These are phyloP conservation scores for Heteromormyrus szaboi DNA, from an alignment of 2,797 vertebrate genomes.

Conservation along the genomic window DNA sequence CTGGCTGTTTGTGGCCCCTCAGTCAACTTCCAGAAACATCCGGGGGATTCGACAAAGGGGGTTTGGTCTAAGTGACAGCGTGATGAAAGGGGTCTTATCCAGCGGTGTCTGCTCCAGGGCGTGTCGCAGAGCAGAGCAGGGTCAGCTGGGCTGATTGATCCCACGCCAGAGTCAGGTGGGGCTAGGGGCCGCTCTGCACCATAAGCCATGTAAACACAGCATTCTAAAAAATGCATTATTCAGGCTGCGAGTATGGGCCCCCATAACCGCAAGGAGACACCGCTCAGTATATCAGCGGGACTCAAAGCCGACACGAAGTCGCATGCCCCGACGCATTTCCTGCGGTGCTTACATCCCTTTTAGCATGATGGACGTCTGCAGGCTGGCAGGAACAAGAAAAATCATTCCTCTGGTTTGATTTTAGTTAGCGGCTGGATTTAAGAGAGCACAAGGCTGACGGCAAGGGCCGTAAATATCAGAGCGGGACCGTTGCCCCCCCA, in stretches of 20 bases:
- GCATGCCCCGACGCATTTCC: neutral
- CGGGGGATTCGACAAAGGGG: neutral
- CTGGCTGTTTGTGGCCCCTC: neutral
- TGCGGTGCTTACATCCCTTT: neutral
- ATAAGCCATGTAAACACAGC: neutral
- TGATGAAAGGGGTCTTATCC: neutral
- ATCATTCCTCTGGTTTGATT: neutral
- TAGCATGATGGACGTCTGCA: neutral
- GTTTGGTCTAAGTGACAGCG: neutral
- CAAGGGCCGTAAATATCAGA: neutral
- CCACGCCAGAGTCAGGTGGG: neutral
- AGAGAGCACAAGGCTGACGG: neutral
- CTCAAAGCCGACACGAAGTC: neutral
- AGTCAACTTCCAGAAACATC: neutral
- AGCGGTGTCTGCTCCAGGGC: neutral
- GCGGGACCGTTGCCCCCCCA: neutral
- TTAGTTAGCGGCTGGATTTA: neutral
- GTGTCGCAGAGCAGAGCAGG: neutral
- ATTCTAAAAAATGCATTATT: neutral
- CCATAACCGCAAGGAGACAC: neutral
- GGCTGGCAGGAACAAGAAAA: neutral
- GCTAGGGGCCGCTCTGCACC: neutral
- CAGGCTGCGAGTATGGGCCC: neutral
- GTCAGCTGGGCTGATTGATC: neutral
- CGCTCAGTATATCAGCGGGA: neutral